These are phyloP conservation scores for Apis mellifera DNA, from an alignment of 1,140 invertebrate genomes.

Conservation along the genomic window Amel_HAv3.1 CM009932.2:325001-325500, in stretches of 20 bases:
- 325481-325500: neutral
- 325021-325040: constrained; percentile 65
- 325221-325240: constrained; percentile 11
- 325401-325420: constrained; percentile 16
- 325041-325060: constrained; percentile 48
- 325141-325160: constrained; percentile 16
- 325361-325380: neutral
- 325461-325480: neutral
- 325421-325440: too few relatives aligned
- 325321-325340: neutral
- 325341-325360: neutral
- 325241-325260: neutral
- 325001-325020: constrained; percentile 39
- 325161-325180: neutral
- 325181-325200: neutral
- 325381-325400: constrained; percentile 11
- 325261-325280: too few relatives aligned
- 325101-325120: neutral
- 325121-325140: constrained; percentile 10
- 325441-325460: constrained; percentile 1
- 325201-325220: neutral
- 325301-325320: neutral
- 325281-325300: neutral
- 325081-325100: constrained; percentile 26
- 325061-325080: constrained; percentile 10